Conservation (phyloP, 2,888 invertebrate genomes). For the Patella caerulea region DNA sequence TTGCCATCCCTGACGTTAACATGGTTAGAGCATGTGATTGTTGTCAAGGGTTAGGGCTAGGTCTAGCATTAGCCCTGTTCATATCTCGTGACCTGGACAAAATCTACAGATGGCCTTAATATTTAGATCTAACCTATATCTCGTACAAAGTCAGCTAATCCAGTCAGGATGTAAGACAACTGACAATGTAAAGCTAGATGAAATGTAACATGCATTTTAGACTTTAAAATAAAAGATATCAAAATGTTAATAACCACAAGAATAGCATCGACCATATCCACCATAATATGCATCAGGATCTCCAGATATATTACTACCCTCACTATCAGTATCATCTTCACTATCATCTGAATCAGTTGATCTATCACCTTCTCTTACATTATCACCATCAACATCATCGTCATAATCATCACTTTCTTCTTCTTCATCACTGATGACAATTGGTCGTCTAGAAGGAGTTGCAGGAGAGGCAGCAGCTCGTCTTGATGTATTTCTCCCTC, state of each 20-base stretch:
- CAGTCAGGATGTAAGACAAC: not conserved
- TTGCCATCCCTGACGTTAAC: no score
- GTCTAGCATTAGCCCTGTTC: no score
- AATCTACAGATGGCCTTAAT: no score
- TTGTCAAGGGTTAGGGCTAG: no score
- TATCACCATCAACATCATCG: conserved; percentile 13
- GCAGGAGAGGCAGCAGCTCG: not conserved
- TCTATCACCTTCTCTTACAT: conserved; percentile 22
- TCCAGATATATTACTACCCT: conserved; percentile 35
- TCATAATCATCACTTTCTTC: conserved; percentile 23
- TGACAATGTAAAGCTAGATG: not conserved
- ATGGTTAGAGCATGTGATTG: no score
- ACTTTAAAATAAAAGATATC: not conserved
- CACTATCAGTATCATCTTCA: conserved; percentile 22
- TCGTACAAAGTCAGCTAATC: not conserved
- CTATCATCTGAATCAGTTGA: conserved; percentile 18
- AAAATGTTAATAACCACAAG: conserved; percentile 72
- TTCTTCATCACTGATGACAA: conserved; percentile 26
- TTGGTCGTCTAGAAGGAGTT: not conserved
- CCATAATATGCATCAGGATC: conserved; percentile 75
- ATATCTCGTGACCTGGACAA: no score
- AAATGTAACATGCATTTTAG: not conserved
- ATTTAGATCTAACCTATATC: no score
- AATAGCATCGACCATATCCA: conserved; percentile 77
- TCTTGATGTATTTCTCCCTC: not conserved